Conservation (phyloP, 2,113 vertebrate genomes). For the Plestiodon gilberti region DNA sequence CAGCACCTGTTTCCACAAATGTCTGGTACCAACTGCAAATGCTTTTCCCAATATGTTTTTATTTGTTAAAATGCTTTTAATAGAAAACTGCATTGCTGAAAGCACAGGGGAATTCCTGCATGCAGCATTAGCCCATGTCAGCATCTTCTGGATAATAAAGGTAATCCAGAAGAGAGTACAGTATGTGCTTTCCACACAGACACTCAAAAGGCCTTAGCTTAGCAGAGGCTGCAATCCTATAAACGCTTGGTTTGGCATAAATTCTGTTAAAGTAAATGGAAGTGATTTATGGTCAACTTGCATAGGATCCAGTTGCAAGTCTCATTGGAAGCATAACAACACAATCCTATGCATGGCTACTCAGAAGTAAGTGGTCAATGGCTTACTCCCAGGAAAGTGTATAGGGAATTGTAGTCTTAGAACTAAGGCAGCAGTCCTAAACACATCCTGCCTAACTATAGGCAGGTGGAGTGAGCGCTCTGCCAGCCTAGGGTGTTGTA, state of each 20-base stretch:
- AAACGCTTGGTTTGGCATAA: neutral
- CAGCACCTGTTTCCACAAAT: conserved; percentile 39
- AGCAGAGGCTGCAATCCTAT: neutral
- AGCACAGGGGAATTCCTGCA: neutral
- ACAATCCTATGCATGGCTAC: no score
- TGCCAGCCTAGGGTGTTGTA: no score
- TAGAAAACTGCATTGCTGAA: conserved; percentile 1
- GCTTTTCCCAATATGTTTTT: conserved; percentile 1
- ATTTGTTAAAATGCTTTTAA: conserved; percentile 35
- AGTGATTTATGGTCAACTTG: neutral
- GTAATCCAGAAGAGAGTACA: neutral
- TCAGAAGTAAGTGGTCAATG: no score
- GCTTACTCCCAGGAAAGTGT: no score
- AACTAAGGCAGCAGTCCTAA: no score
- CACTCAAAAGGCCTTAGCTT: neutral
- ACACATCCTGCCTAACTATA: no score
- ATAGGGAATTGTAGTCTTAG: no score
- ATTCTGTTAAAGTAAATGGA: neutral
- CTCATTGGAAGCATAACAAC: no score
- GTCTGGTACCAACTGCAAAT: conserved; percentile 22
- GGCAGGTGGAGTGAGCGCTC: no score
- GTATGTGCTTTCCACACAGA: neutral
- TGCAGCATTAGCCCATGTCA: neutral
- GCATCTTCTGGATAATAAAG: neutral
- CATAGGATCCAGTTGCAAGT: no score